phyloP scores from a whole-genome alignment of 2,888 invertebrate species.

The Empis livida region DNA sequence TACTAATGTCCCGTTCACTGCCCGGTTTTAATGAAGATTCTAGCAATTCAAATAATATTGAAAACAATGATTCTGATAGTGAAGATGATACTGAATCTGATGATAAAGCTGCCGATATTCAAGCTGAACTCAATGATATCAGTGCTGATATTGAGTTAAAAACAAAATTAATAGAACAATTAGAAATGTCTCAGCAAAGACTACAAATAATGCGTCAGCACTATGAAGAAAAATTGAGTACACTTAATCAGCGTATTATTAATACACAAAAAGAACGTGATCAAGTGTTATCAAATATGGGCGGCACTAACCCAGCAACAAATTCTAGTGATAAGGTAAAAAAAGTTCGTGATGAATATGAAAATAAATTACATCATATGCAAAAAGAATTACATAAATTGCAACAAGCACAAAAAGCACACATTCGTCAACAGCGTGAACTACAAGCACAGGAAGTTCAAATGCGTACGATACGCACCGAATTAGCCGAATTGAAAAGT shows the following conservation, averaged over 20 bases:
- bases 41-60: slow-evolving; percentile 43
- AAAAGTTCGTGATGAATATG: slow-evolving; percentile 79
- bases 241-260: slow-evolving; percentile 70
- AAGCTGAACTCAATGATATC: slow-evolving; percentile 75
- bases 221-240: slow-evolving; percentile 83
- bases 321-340: slow-evolving; percentile 49
- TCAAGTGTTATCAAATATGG: slow-evolving; percentile 55
- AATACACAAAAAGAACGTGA: slow-evolving; percentile 86
- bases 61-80: slow-evolving; percentile 40
- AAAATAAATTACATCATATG: slow-evolving; percentile 69
- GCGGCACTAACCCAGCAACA: slow-evolving; percentile 19
- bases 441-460: slow-evolving; percentile 63
- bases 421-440: slow-evolving; percentile 68
- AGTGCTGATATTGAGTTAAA: slow-evolving; percentile 92
- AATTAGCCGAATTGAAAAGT: slow-evolving; percentile 69
- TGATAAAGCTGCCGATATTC: slow-evolving; percentile 44
- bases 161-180: slow-evolving; percentile 83
- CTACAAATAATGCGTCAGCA: slow-evolving; percentile 75
- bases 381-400: slow-evolving; percentile 73
- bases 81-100: slow-evolving; percentile 49
- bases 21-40: slow-evolving; percentile 40
- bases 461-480: slow-evolving; percentile 54
- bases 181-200: slow-evolving; percentile 78
- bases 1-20: slow-evolving; percentile 32
- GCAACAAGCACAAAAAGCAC: slow-evolving; percentile 79